phyloP scores from a whole-genome alignment of 2,113 vertebrate genomes.

The Craseonycteris thonglongyai region DNA sequence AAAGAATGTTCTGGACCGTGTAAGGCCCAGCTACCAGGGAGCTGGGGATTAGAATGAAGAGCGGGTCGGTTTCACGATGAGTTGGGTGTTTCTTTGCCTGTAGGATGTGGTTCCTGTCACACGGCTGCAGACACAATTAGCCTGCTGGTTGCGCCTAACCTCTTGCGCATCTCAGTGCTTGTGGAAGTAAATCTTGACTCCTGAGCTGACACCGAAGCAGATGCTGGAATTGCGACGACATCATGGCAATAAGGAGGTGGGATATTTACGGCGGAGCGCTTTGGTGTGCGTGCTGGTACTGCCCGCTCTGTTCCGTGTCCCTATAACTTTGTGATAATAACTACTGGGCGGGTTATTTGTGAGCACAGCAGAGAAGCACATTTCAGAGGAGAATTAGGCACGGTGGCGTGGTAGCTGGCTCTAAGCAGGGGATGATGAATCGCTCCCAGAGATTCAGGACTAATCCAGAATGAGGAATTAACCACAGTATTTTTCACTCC shows the following conservation, averaged over 20 bases:
- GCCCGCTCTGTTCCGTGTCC: background rate
- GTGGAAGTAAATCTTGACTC: slow-evolving; percentile 61
- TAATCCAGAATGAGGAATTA: background rate
- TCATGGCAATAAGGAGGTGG: background rate
- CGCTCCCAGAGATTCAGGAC: background rate
- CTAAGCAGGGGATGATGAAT: background rate
- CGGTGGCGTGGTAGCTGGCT: background rate
- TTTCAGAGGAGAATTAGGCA: background rate
- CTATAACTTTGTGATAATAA: slow-evolving; percentile 1
- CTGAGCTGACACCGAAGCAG: slow-evolving; percentile 50
- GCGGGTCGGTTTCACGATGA: slow-evolving; percentile 31
- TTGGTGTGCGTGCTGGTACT: background rate
- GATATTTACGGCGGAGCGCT: background rate
- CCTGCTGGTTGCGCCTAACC: slow-evolving; percentile 53
- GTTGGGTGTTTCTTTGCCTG: slow-evolving; percentile 59
- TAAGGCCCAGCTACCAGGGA: background rate
- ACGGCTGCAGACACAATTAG: slow-evolving; percentile 63
- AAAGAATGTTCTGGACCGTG: background rate
- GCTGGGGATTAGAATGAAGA: background rate
- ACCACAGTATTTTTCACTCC: no score
- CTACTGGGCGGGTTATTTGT: slow-evolving; percentile 40
- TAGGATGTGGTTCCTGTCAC: slow-evolving; percentile 63
- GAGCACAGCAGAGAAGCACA: background rate
- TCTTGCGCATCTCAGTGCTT: background rate
- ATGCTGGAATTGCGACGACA: background rate